These are phyloP conservation scores for Furcifer pardalis DNA, from an alignment of 2,797 vertebrate species.

Conservation along the genomic window DNA sequence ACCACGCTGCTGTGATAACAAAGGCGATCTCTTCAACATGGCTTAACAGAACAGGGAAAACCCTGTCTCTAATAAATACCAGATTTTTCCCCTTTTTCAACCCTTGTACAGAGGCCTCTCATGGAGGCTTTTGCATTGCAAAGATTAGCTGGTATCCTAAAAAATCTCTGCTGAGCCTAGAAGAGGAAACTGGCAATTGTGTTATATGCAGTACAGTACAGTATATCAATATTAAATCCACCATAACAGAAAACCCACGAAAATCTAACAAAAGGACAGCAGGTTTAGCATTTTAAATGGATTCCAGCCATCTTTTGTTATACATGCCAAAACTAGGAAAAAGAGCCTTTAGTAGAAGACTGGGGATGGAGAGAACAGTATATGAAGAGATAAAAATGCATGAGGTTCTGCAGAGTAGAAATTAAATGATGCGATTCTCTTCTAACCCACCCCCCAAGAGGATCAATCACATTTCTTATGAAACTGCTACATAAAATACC, in stretches of 20 bases:
- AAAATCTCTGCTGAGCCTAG: neutral
- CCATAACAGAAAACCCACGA: too few species aligned
- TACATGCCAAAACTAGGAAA: neutral
- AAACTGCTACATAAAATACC: neutral
- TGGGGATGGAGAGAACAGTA: neutral
- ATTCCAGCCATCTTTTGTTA: neutral
- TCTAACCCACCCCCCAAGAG: neutral
- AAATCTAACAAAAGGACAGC: too few species aligned
- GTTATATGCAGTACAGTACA: neutral
- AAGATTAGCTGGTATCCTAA: neutral
- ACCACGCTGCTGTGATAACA: neutral
- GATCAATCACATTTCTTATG: neutral
- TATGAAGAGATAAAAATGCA: neutral
- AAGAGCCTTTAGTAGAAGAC: neutral
- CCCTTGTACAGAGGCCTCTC: neutral
- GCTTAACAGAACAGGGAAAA: neutral
- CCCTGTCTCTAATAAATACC: neutral
- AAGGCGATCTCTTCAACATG: neutral
- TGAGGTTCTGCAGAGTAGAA: neutral
- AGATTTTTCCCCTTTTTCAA: constrained; percentile 24
- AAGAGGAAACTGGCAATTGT: neutral
- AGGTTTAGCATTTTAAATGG: neutral
- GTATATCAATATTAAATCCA: too few species aligned
- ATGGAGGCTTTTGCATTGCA: neutral
- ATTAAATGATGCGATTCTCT: neutral